These are phyloP conservation scores for Phorcus lineatus DNA, from an alignment of 2,888 invertebrate genomes.

Conservation along the genomic window DNA sequence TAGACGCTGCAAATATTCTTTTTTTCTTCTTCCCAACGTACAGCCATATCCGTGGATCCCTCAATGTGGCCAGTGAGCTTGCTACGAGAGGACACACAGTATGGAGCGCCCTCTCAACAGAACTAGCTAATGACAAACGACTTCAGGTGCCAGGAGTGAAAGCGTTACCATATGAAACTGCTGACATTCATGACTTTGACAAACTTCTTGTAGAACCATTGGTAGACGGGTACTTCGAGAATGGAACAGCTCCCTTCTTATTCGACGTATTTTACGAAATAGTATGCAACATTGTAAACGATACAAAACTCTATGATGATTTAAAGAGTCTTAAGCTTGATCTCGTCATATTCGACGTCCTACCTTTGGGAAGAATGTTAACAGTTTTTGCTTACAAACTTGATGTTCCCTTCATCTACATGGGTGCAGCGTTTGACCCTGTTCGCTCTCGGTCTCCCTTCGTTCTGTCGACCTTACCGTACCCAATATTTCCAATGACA, in stretches of 20 bases:
- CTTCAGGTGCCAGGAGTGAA: too few relatives aligned
- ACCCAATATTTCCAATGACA: neutral
- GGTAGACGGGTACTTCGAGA: neutral
- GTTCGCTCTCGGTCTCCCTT: neutral
- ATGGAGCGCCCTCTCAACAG: too few relatives aligned
- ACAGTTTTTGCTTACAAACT: conserved; percentile 33
- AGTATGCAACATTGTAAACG: too few relatives aligned
- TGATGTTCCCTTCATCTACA: conserved; percentile 33
- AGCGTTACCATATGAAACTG: too few relatives aligned
- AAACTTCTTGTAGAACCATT: too few relatives aligned
- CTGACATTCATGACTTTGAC: too few relatives aligned
- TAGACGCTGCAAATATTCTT: neutral
- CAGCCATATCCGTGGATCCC: neutral
- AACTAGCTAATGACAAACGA: too few relatives aligned
- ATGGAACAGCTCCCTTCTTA: too few relatives aligned
- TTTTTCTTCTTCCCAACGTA: neutral
- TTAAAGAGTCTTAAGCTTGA: conserved; percentile 26
- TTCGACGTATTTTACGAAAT: too few relatives aligned
- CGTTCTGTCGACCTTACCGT: neutral
- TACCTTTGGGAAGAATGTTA: conserved; percentile 2
- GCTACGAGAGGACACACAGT: neutral
- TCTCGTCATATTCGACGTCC: conserved; percentile 34
- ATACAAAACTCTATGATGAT: too few relatives aligned
- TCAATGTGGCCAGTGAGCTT: neutral
- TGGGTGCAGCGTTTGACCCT: neutral